These are phyloP conservation scores for Sardinella longiceps DNA, from an alignment of 2,797 vertebrate species.

Conservation along the genomic window DNA sequence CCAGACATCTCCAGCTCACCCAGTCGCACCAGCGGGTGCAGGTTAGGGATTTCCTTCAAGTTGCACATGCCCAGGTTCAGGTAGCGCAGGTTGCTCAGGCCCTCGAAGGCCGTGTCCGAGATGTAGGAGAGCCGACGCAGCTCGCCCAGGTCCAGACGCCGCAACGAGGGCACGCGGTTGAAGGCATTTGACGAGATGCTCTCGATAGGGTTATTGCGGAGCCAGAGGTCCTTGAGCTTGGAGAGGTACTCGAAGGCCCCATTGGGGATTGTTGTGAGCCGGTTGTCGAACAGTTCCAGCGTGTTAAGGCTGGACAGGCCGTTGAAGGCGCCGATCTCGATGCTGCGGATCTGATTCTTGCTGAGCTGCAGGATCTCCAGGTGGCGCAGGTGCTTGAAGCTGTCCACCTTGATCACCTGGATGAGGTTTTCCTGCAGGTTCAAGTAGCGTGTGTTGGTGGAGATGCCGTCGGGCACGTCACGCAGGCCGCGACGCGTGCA, in stretches of 20 bases:
- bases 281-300: slow-evolving; percentile 99
- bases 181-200: slow-evolving; percentile 99
- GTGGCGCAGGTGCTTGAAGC: slow-evolving; percentile 98
- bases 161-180: slow-evolving; percentile 96
- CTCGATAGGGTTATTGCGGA: slow-evolving; percentile 98
- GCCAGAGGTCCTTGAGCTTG: slow-evolving; percentile 98
- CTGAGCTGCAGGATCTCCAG: slow-evolving; percentile 97
- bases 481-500: slow-evolving; percentile 94
- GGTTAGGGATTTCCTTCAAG: slow-evolving; percentile 98
- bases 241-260: slow-evolving; percentile 99
- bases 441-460: slow-evolving; percentile 96
- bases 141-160: slow-evolving; percentile 94
- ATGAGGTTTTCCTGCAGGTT: slow-evolving; percentile 99
- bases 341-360: slow-evolving; percentile 98
- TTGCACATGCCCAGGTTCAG: slow-evolving; percentile 99
- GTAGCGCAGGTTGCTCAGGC: slow-evolving; percentile 97
- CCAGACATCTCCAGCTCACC: slow-evolving; percentile 99
- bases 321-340: slow-evolving; percentile 99
- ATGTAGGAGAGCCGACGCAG: slow-evolving; percentile 97
- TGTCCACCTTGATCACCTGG: slow-evolving; percentile 99
- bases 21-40: slow-evolving; percentile 93
- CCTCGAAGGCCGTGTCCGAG: slow-evolving; percentile 99
- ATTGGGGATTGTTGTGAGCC: slow-evolving; percentile 98
- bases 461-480: slow-evolving; percentile 98
- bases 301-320: slow-evolving; percentile 98